Conservation (phyloP, 2,888 invertebrate genomes). For the Phyllotreta cruciferae region DNA sequence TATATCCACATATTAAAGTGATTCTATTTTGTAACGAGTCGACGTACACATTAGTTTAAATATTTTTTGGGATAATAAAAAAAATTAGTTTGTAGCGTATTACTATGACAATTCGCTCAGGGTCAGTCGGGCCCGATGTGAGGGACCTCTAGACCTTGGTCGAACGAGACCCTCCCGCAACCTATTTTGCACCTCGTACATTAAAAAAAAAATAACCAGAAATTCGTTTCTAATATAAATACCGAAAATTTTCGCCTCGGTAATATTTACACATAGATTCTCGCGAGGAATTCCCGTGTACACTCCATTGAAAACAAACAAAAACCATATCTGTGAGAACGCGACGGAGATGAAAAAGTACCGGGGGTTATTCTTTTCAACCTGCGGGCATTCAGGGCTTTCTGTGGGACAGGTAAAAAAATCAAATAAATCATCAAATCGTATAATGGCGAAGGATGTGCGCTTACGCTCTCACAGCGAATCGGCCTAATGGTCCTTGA, state of each 20-base stretch:
- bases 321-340: slow-evolving; percentile 24
- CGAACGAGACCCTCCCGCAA: too few relatives aligned
- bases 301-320: slow-evolving; percentile 4
- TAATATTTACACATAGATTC: slow-evolving; percentile 34
- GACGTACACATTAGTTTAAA: slow-evolving; percentile 7
- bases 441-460: slow-evolving; percentile 19
- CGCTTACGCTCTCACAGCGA: slow-evolving; percentile 11
- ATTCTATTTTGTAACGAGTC: slow-evolving; percentile 18
- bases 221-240: too few relatives aligned
- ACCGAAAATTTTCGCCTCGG: too few relatives aligned
- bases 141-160: too few relatives aligned
- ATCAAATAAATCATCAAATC: slow-evolving; percentile 26
- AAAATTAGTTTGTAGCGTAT: too few relatives aligned
- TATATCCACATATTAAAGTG: slow-evolving; percentile 7
- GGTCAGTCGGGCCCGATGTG: too few relatives aligned
- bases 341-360: background rate
- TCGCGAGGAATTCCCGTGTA: slow-evolving; percentile 32
- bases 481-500: slow-evolving; percentile 18
- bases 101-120: too few relatives aligned
- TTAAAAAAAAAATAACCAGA: too few relatives aligned
- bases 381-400: slow-evolving; percentile 9
- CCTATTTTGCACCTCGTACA: too few relatives aligned
- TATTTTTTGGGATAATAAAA: background rate
- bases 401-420: slow-evolving; percentile 23
- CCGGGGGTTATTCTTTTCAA: slow-evolving; percentile 13